Evolutionary conservation across 2,113 vertebrate genomes (phyloP).

Genomic region (Genyomyrus donnyi): DNA sequence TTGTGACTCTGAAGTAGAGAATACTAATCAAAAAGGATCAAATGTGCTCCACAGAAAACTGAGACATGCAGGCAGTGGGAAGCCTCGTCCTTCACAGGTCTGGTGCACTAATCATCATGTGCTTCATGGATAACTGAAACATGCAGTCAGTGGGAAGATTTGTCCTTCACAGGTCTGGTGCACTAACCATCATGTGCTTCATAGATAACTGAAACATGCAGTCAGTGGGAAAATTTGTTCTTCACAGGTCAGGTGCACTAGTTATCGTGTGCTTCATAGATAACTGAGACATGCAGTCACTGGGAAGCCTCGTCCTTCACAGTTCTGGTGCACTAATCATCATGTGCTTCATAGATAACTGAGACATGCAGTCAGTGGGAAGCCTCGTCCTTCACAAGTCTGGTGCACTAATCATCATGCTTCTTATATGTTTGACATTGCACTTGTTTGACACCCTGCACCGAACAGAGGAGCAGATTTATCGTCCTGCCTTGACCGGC

Average conservation of each 20-base stretch:
- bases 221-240: neutral
- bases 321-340: neutral
- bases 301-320: neutral
- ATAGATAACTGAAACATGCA: neutral
- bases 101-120: no score
- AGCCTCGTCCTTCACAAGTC: neutral
- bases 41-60: neutral
- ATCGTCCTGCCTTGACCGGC: conserved; percentile 22
- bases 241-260: no score
- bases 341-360: neutral
- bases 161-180: neutral
- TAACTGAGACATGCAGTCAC: no score
- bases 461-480: neutral
- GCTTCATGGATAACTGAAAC: neutral
- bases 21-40: neutral
- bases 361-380: neutral
- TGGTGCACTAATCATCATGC: neutral
- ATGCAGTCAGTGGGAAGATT: neutral
- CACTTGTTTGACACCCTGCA: neutral
- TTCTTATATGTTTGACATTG: conserved; percentile 12
- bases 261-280: no score
- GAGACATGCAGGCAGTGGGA: no score
- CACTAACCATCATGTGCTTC: neutral
- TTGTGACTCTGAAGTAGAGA: neutral
- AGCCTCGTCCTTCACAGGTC: no score